Evolutionary conservation across 2,113 vertebrate species (phyloP).

Genomic region (Prunella himalayana): DNA sequence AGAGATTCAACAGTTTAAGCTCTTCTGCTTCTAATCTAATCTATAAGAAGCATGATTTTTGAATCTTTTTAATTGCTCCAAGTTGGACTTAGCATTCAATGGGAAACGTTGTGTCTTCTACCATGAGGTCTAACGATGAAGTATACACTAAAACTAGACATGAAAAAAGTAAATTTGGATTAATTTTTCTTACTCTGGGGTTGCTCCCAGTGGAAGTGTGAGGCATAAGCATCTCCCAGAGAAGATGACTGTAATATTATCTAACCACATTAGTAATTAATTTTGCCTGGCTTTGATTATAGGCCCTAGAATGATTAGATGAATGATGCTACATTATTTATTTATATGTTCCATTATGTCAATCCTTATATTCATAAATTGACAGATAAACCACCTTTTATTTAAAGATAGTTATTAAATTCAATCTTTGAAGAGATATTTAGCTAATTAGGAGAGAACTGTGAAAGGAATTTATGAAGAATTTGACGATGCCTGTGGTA

Average conservation of each 20-base stretch:
- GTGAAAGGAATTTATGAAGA: not conserved
- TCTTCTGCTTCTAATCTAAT: not conserved
- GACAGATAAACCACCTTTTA: not conserved
- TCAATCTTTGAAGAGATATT: not conserved
- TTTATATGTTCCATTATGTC: not conserved
- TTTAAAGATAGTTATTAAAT: constrained; percentile 23
- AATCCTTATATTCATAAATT: not conserved
- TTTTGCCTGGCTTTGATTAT: not conserved
- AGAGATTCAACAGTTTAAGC: not conserved
- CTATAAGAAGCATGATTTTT: not conserved
- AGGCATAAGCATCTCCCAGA: not conserved
- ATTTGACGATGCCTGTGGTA: not conserved
- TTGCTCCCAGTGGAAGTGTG: not conserved
- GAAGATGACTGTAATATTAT: not conserved
- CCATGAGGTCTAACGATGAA: not conserved
- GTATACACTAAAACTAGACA: not conserved
- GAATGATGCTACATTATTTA: not conserved
- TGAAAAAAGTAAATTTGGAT: not conserved
- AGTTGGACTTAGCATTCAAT: not conserved
- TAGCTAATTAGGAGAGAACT: constrained; percentile 2
- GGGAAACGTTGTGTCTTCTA: not conserved
- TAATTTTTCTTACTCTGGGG: not conserved
- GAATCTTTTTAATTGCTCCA: not conserved
- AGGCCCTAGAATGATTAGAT: not conserved
- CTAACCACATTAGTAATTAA: not conserved